phyloP scores from a whole-genome alignment of 2,113 vertebrate genomes.

The Eulemur macaco region DNA sequence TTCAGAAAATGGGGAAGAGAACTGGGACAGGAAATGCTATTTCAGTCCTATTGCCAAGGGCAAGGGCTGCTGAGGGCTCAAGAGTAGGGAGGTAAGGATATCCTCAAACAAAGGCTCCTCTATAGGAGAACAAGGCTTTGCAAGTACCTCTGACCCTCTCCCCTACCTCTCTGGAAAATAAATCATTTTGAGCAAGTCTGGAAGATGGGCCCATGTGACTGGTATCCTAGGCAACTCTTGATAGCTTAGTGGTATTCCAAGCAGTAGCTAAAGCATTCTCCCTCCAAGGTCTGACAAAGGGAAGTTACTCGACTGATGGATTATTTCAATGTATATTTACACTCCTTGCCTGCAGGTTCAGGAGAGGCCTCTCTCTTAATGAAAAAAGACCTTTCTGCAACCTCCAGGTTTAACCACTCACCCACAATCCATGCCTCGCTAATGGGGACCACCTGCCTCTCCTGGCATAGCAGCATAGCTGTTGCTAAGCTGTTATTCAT shows the following conservation, averaged over 20 bases:
- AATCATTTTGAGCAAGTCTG: constrained; percentile 58
- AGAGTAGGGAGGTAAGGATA: not conserved
- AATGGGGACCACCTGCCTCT: not conserved
- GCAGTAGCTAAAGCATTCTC: constrained; percentile 1
- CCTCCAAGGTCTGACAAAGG: constrained; percentile 48
- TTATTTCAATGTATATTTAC: constrained; percentile 40
- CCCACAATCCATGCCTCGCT: not conserved
- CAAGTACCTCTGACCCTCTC: not conserved
- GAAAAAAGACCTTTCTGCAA: constrained; percentile 27
- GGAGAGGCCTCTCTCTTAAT: constrained; percentile 19
- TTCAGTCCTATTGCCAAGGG: constrained; percentile 28
- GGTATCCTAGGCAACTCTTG: constrained; percentile 75
- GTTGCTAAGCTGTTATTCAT: not conserved
- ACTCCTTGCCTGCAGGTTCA: not conserved
- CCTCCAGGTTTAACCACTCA: not conserved
- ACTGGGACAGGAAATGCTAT: constrained; percentile 70
- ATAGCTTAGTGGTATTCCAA: not conserved
- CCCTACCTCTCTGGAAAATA: constrained; percentile 45
- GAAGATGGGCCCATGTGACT: constrained; percentile 68
- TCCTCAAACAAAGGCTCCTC: constrained; percentile 13
- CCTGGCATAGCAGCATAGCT: not conserved
- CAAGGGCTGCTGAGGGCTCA: not conserved
- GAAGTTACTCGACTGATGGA: constrained; percentile 31
- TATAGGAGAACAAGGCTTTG: not conserved
- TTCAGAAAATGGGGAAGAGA: constrained; percentile 59